These are phyloP conservation scores for Thamnophis elegans DNA, from an alignment of 2,797 vertebrate species.

Conservation along the genomic window DNA sequence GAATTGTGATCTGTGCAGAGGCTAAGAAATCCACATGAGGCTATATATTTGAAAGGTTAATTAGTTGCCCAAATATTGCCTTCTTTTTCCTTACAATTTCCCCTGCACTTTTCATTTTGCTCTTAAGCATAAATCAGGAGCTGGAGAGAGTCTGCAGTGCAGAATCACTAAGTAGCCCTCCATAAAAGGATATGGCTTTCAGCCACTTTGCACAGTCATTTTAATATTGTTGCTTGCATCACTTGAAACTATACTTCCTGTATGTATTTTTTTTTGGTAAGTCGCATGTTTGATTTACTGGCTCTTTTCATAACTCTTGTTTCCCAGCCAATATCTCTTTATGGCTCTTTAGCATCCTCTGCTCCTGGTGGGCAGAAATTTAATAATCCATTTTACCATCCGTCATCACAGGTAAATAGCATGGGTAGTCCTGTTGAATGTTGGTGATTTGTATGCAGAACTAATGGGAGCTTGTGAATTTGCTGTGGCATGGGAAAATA, in stretches of 20 bases:
- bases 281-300: constrained; percentile 56
- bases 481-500: constrained; percentile 45
- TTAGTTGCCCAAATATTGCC: not conserved
- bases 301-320: constrained; percentile 62
- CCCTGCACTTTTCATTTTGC: not conserved
- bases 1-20: not conserved
- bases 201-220: constrained; percentile 47
- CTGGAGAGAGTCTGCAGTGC: not conserved
- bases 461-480: constrained; percentile 46
- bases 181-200: constrained; percentile 27
- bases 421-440: constrained; percentile 51
- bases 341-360: constrained; percentile 71
- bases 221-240: constrained; percentile 45
- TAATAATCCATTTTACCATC: constrained; percentile 76
- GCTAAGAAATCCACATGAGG: not conserved
- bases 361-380: constrained; percentile 71
- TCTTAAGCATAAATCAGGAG: not conserved
- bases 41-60: not conserved
- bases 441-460: constrained; percentile 37
- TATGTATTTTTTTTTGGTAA: constrained; percentile 41
- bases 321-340: constrained; percentile 75
- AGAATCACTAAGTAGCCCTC: constrained; percentile 36
- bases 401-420: constrained; percentile 79
- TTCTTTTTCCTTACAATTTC: not conserved
- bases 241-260: constrained; percentile 54